Evolutionary conservation across 2,113 vertebrate genomes (phyloP).

Genomic region (human (Homo sapiens)): DNA sequence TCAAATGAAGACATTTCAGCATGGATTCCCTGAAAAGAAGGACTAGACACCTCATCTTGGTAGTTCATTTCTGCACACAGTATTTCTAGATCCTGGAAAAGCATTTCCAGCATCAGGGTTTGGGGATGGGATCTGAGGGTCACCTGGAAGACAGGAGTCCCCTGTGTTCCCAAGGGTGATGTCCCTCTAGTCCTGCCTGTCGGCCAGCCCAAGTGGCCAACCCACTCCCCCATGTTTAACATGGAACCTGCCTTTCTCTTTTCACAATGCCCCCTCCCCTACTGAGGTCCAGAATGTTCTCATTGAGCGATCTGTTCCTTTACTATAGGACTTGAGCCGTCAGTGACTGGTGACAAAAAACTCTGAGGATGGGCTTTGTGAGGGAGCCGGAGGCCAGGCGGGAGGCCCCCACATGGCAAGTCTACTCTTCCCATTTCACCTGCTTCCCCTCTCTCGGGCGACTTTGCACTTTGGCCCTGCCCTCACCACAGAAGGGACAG

Average conservation of each 20-base stretch:
- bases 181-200: not conserved
- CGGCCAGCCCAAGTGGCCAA: not conserved
- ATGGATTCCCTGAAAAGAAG: not conserved
- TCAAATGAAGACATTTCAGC: not conserved
- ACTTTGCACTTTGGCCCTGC: not conserved
- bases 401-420: not conserved
- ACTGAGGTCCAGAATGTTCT: not conserved
- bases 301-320: not conserved
- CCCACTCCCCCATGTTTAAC: not conserved
- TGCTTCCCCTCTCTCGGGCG: accelerated
- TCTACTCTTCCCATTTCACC: accelerated
- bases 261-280: not conserved
- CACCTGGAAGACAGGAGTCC: not conserved
- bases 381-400: not conserved
- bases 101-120: not conserved
- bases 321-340: not conserved
- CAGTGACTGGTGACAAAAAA: not conserved
- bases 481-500: not conserved
- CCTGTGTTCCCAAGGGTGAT: not conserved
- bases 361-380: not conserved
- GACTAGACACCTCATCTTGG: not conserved
- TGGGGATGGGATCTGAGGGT: not conserved
- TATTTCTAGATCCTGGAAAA: not conserved
- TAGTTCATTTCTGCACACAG: not conserved
- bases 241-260: not conserved